Evolutionary conservation across 2,797 vertebrate species (phyloP).

Genomic region (Chiloscyllium punctatum): DNA sequence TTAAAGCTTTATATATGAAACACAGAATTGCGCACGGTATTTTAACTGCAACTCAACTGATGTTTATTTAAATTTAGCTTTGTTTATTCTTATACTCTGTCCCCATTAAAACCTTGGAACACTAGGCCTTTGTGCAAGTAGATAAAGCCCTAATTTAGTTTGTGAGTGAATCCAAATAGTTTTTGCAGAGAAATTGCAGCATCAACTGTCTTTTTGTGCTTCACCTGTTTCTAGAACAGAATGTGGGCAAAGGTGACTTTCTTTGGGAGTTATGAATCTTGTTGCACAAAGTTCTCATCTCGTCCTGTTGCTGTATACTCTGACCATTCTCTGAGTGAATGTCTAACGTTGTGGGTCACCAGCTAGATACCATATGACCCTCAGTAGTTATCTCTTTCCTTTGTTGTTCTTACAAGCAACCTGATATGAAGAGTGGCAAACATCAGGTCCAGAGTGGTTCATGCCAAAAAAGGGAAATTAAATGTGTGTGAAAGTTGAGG

Average conservation of each 20-base stretch:
- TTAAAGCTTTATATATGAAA: not conserved
- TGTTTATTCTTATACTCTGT: not conserved
- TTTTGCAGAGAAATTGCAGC: not conserved
- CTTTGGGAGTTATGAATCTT: not conserved
- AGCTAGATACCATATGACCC: not conserved
- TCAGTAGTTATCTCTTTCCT: not conserved
- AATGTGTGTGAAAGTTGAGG: not conserved
- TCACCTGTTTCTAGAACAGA: not conserved
- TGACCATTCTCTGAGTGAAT: not conserved
- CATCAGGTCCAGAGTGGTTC: not conserved
- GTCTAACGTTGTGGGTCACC: not conserved
- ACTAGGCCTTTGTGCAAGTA: not conserved
- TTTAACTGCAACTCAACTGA: not conserved
- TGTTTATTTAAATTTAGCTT: not conserved
- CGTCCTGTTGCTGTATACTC: not conserved
- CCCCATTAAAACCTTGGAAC: not conserved
- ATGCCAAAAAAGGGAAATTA: not conserved
- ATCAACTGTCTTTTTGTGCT: not conserved
- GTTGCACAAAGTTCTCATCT: not conserved
- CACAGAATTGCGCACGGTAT: not conserved
- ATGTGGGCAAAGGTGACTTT: not conserved
- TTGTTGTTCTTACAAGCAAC: not conserved
- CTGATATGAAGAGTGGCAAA: not conserved
- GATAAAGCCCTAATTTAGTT: not conserved
- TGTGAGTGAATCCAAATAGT: not conserved